Evolutionary conservation across 2,113 vertebrate genomes (phyloP).

Genomic region (Gulo gulo): DNA sequence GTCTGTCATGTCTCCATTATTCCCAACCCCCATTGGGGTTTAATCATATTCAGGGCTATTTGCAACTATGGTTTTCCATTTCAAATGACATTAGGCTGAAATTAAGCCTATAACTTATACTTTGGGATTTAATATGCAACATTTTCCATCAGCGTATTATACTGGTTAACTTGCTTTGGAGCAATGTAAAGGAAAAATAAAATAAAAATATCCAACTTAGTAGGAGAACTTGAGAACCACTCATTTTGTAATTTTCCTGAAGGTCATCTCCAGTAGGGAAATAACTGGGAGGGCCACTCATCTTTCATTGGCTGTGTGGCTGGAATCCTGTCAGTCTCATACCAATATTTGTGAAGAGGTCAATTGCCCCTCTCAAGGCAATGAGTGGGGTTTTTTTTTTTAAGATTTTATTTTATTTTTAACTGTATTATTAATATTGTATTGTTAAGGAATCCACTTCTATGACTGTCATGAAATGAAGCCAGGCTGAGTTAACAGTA

Average conservation of each 20-base stretch:
- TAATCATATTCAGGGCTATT: slow-evolving; percentile 6
- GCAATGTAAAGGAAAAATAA: slow-evolving; percentile 27
- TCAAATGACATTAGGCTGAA: slow-evolving; percentile 49
- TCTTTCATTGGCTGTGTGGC: not conserved
- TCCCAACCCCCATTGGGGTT: not conserved
- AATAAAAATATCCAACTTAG: slow-evolving; percentile 19
- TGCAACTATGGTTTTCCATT: slow-evolving; percentile 44
- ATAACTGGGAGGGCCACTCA: not conserved
- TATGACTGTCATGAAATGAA: not conserved
- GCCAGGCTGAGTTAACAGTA: not conserved
- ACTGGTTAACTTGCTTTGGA: slow-evolving; percentile 28
- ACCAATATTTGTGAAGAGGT: not conserved
- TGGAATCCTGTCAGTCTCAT: not conserved
- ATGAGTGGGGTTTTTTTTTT: not conserved
- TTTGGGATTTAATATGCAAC: slow-evolving; percentile 15
- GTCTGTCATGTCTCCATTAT: slow-evolving; percentile 39
- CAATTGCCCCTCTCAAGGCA: not conserved
- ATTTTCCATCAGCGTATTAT: not conserved
- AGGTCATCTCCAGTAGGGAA: not conserved
- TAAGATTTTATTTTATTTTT: not conserved
- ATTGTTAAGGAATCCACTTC: not conserved
- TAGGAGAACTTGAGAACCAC: slow-evolving; percentile 49
- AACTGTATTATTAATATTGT: not conserved
- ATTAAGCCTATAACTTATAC: slow-evolving; percentile 35
- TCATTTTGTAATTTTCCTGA: not conserved